Evolutionary conservation across 2,888 invertebrate species (phyloP), one percentile per base, ranked within the genome.

Genomic region (Trachelus stipa): DNA sequence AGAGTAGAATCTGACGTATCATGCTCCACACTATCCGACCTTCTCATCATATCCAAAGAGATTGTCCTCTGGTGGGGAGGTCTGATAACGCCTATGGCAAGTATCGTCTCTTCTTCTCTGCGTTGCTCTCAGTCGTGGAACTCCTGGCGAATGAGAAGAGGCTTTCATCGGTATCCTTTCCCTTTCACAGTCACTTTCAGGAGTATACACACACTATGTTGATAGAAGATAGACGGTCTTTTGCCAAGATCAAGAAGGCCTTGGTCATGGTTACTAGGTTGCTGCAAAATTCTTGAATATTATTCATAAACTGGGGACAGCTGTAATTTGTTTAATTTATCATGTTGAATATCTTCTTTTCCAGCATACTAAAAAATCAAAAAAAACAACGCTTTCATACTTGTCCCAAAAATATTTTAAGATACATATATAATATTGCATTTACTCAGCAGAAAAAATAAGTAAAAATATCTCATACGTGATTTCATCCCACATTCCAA

Each of bases 241-340:
- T 73, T 34, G n/a, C 74, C 74, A 73, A 73, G 74, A 73, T 73
- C 74, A 73, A 73, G 74, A 73, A 12, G 35, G 35, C 35, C 12
- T 73, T 34, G n/a, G 23, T 73, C 74, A 30, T 34, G 74, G 30
- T 34, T 71, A 71, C 71, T 12, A 71, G 71, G 71, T 71, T 30
- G 71, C 31, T 34, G 71, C 31, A 11, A 56, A 56, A 9, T 71
- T 34, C 33, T 33, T 71, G 31, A 71, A 33, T 71, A 71, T 15
- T 12, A 71, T 71, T 71, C 33, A 71, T 71, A 6, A 0, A 56
- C 40, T 56, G 2, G 40, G 23, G 40, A 56, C 40, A 56, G 40
- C 9, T 23, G 9, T 2, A 56, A 56, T 0, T 40, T 15, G 2
- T 56, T 23, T 56, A 6, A 56, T 23, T 56, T 56, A 23, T 56